A percentile compares a stretch with the other conserved stretches of the same genome.
phyloP scores from a whole-genome alignment of 2,888 invertebrate genomes.

The Cynaeus angustus region DNA sequence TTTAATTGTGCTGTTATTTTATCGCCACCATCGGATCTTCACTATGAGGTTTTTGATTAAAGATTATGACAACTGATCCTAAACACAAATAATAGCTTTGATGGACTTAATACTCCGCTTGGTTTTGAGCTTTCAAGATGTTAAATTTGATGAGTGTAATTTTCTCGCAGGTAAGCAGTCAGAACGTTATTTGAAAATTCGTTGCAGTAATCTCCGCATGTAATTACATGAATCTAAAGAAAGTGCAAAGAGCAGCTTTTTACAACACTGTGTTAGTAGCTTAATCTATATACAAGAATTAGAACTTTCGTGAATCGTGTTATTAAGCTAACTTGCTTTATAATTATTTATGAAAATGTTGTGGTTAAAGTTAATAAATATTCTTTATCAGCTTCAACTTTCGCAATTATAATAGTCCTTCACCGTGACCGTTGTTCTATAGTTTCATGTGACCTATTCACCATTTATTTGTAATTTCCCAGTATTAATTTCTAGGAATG shows the following conservation, averaged over 20 bases:
- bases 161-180: background rate
- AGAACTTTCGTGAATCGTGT: conserved; percentile 26
- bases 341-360: conserved; percentile 35
- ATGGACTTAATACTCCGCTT: no score
- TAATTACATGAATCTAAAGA: conserved; percentile 1
- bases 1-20: no score
- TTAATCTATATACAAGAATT: conserved; percentile 7
- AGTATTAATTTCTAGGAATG: no score
- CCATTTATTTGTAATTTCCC: background rate
- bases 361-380: conserved; percentile 34
- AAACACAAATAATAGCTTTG: no score
- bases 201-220: background rate
- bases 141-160: conserved; percentile 5
- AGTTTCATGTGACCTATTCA: conserved; percentile 8
- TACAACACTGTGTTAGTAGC: background rate
- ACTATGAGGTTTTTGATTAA: no score
- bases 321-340: conserved; percentile 17
- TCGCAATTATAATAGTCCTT: conserved; percentile 25
- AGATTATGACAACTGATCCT: no score
- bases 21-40: no score
- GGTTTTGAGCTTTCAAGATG: background rate
- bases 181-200: conserved; percentile 5
- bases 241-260: conserved; percentile 3
- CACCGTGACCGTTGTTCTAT: conserved; percentile 5
- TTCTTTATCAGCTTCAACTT: conserved; percentile 27